phyloP scores from a whole-genome alignment of 53 echinoderm and acorn worm species.

The Mesocentrotus franciscanus region DNA sequence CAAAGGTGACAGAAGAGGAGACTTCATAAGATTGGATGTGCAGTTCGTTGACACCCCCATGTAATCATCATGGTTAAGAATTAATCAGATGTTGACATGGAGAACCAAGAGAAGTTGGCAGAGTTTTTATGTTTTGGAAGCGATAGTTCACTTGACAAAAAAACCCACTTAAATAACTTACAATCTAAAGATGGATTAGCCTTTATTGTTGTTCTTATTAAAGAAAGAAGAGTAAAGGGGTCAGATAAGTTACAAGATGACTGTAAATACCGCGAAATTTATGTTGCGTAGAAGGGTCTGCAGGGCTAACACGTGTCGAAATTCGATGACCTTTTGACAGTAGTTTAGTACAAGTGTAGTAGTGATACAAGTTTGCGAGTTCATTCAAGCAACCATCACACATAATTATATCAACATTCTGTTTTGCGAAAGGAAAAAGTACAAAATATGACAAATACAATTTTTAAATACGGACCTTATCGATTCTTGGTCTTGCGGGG shows the following conservation, averaged over 20 bases:
- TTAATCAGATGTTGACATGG: constrained; percentile 13
- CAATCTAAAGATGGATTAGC: neutral
- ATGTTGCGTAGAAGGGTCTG: neutral
- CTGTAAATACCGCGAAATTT: constrained; percentile 26
- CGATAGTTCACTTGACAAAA: neutral
- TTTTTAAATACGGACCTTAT: too few species aligned
- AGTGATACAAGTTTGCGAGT: too few species aligned
- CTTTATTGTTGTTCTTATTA: neutral
- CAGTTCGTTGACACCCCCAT: constrained; percentile 21
- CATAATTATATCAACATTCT: too few species aligned
- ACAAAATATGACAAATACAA: too few species aligned
- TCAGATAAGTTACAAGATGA: neutral
- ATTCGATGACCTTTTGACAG: neutral
- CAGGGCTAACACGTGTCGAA: neutral
- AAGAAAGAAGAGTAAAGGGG: neutral
- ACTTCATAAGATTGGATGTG: neutral
- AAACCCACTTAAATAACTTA: neutral
- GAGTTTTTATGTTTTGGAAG: neutral
- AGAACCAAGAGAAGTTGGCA: neutral
- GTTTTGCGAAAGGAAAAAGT: too few species aligned
- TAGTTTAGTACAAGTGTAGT: too few species aligned
- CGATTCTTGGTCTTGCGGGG: too few species aligned
- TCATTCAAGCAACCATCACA: too few species aligned
- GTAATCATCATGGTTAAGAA: constrained; percentile 4
- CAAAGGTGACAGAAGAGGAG: neutral